A percentile compares a stretch with the other conserved stretches of the same genome.
phyloP scores from a whole-genome alignment of 2,888 invertebrate genomes.

The Chrysolina americana region DNA sequence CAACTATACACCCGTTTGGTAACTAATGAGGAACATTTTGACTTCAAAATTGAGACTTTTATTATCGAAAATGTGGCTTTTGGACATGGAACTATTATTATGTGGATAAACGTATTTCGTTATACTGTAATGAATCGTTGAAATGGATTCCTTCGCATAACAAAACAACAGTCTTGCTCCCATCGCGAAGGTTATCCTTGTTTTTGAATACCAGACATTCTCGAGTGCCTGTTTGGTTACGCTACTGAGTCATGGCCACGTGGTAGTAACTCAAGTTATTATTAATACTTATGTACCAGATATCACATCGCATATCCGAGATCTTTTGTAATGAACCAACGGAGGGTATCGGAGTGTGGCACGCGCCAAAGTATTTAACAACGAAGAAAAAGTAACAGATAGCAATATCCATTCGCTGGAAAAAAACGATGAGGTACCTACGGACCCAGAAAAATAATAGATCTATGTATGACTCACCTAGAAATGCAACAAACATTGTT shows the following conservation, averaged over 20 bases:
- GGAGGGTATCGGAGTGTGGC: slow-evolving; percentile 61
- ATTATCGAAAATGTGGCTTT: too few species aligned
- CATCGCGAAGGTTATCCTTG: too few species aligned
- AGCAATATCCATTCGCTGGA: background rate
- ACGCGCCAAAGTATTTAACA: slow-evolving; percentile 55
- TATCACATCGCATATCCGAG: slow-evolving; percentile 11
- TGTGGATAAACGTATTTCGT: too few species aligned
- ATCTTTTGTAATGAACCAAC: slow-evolving; percentile 59
- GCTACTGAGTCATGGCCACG: slow-evolving; percentile 22
- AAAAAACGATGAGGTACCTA: slow-evolving; percentile 9
- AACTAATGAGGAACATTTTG: too few species aligned
- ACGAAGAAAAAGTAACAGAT: slow-evolving; percentile 30
- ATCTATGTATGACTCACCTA: background rate
- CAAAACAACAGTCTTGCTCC: too few species aligned
- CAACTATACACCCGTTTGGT: too few species aligned
- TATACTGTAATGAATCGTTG: too few species aligned
- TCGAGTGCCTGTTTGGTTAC: background rate
- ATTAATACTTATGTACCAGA: slow-evolving; percentile 13
- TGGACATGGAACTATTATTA: too few species aligned
- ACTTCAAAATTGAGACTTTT: too few species aligned
- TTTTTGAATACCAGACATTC: background rate
- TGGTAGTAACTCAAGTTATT: slow-evolving; percentile 4
- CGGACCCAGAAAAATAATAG: background rate
- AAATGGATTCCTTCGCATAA: too few species aligned
- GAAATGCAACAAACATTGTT: slow-evolving; percentile 1